Evolutionary conservation across 2,113 vertebrate species (phyloP), one percentile per base, ranked within the genome.

Genomic region (Poeciliopsis occidentalis): DNA sequence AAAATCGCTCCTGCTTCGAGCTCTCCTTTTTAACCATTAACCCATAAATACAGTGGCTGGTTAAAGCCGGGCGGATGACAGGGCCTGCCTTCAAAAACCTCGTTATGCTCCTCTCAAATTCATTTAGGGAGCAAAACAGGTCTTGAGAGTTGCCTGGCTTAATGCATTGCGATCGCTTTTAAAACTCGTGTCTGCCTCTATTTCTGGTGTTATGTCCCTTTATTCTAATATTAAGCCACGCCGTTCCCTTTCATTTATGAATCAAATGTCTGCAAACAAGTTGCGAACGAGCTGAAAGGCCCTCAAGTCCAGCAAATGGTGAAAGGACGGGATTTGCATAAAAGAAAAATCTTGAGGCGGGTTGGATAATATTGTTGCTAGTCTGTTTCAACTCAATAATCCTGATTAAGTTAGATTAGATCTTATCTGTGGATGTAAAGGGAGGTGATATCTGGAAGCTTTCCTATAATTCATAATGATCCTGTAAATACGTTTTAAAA

Each of bases 141-240:
- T 97, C 96, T 96, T 95, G 95, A 95, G 95, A 98, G 96, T 97
- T 97, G 96, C 96, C 97, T 97, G 96, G 93, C 95, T 97, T 97
- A 97, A 97, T 97, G 96, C 94, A 95, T 95, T 93, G 95, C 97
- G 95, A 98, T 98, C 95, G 95, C 95, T 95, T 93, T 96, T 96
- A 96, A 96, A 97, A 96, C 96, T 96, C 96, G 94, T 95, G 95
- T 96, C 96, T 96, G 95, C 95, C 92, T 96, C 96, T 95, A 94
- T 94, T 95, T 92, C 93, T 92, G 93, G 95, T 94, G 94, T 96
- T 95, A 95, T 94, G 94, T 93, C 94, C 94, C 94, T 91, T 93
- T 94, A 89, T 92, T 95, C n/a, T n/a, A n/a, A n/a, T n/a, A n/a
- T n/a, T n/a, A n/a, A n/a, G n/a, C n/a, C n/a, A n/a, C n/a, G n/a